These are phyloP conservation scores for Lithophane semibrunnea DNA, from an alignment of 2,888 invertebrate genomes.

Conservation along the genomic window DNA sequence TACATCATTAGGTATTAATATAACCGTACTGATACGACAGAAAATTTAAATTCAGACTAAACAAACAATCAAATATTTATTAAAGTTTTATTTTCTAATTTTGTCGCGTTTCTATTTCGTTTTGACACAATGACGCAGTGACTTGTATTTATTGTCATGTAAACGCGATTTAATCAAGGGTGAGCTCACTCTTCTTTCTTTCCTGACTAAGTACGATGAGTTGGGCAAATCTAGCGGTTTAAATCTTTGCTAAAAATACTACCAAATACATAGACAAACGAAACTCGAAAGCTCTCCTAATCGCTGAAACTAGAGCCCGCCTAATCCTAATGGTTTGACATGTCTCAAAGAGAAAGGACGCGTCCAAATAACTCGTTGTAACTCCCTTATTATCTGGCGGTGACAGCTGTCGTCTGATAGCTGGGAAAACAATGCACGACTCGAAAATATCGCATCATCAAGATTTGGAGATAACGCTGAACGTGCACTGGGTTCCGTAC, in stretches of 20 bases:
- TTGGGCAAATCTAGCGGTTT: not conserved
- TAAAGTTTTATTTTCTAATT: no score
- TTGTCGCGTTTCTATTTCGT: no score
- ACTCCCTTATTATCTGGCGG: slow-evolving; percentile 70
- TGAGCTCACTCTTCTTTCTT: no score
- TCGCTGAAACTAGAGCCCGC: slow-evolving; percentile 42
- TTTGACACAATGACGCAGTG: no score
- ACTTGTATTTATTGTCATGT: no score
- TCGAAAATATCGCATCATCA: slow-evolving; percentile 57
- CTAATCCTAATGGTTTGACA: slow-evolving; percentile 55
- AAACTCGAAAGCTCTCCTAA: slow-evolving; percentile 18
- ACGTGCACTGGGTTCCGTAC: slow-evolving; percentile 37
- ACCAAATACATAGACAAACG: not conserved
- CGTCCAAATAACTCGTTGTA: slow-evolving; percentile 71
- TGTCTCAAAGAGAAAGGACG: slow-evolving; percentile 74
- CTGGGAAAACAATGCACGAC: slow-evolving; percentile 74
- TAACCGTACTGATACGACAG: not conserved
- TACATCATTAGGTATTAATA: not conserved
- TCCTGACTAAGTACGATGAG: no score
- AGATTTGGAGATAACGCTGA: slow-evolving; percentile 56
- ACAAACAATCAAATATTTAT: no score
- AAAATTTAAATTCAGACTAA: not conserved
- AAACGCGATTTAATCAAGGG: no score
- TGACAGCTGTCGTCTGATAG: slow-evolving; percentile 83
- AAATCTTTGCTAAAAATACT: slow-evolving; percentile 4